Conservation (phyloP, 2,888 invertebrate species). For the Ischnura elegans region DNA sequence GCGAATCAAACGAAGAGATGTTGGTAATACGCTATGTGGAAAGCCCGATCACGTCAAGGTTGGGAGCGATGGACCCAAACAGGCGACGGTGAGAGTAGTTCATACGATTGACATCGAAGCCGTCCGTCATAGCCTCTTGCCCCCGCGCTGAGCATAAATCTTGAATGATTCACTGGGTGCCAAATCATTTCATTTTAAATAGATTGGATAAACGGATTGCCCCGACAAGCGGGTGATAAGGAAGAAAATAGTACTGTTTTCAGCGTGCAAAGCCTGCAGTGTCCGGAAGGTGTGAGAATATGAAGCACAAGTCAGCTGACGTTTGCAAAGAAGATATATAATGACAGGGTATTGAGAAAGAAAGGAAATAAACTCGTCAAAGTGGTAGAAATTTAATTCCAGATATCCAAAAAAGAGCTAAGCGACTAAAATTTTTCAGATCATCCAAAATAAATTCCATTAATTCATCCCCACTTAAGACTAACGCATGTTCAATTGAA, state of each 20-base stretch:
- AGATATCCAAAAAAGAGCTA: too few species aligned
- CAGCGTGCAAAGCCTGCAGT: background rate
- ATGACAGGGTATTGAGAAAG: background rate
- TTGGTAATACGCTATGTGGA: background rate
- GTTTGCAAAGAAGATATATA: background rate
- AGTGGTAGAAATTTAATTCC: too few species aligned
- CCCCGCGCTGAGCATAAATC: background rate
- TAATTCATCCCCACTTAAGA: too few species aligned
- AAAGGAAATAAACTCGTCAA: too few species aligned
- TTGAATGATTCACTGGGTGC: conserved; percentile 9
- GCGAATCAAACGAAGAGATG: background rate
- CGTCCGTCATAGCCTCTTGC: conserved; percentile 31
- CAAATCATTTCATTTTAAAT: conserved; percentile 22
- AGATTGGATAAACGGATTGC: background rate
- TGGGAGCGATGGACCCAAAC: conserved; percentile 19
- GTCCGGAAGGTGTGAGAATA: background rate
- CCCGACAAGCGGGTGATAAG: background rate
- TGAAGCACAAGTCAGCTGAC: background rate
- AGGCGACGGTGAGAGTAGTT: background rate
- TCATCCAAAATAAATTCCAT: too few species aligned
- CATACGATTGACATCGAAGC: conserved; percentile 20
- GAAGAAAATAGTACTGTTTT: background rate
- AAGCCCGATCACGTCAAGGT: background rate
- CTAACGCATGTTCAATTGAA: too few species aligned
- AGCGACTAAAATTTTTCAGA: too few species aligned